Base-by-base conservation (phyloP, 2,113 vertebrate species). In the Butorides virescens region DNA sequence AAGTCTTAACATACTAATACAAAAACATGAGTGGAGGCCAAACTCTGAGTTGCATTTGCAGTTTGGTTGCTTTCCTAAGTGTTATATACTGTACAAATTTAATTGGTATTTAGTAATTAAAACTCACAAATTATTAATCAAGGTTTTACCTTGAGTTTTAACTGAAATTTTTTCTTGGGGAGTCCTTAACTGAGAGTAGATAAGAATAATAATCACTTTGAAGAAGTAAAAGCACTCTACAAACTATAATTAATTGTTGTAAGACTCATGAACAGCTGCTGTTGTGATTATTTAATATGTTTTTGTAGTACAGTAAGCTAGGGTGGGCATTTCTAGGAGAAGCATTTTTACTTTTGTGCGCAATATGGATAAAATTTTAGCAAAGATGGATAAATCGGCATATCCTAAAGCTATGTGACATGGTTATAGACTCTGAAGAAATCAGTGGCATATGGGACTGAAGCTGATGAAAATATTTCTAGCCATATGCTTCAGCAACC, bases 401-500 rank as follows among this genome's bases (percentile, higher is more conserved):
- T 29, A 55, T 15, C 13, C 22, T 47, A 52, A 65, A 93, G 50
- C 18, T 67, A 42, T 44, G 37, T 68, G 62, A n/a, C 49, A 30
- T 65, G 14, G 18, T 70, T 89, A 52, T 53, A 86, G 20, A 56
- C 50, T 39, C 27, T 76, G n/a, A 75, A 82, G 55, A 93, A 92
- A 81, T 74, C 30, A 44, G 42, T 93, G 53, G 21, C 65, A 70
- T 87, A 80, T 70, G 73, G 34, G 30, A 94, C 27, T 34, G 91
- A 94, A 77, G 19, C 36, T 84, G 68, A 87, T 77, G 68, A 87
- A 91, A 89, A 66, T 87, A 66, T 80, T 94, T 89, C 29, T 80
- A 79, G 39, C 42, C 3, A 0, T 68, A 77, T 66, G 73, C n/a
- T 93, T 87, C 88, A 84, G 39, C 70, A 87, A 70, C 26, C 20